Base-by-base conservation (phyloP, 2,888 invertebrate genomes). In the Microchrysa polita region DNA sequence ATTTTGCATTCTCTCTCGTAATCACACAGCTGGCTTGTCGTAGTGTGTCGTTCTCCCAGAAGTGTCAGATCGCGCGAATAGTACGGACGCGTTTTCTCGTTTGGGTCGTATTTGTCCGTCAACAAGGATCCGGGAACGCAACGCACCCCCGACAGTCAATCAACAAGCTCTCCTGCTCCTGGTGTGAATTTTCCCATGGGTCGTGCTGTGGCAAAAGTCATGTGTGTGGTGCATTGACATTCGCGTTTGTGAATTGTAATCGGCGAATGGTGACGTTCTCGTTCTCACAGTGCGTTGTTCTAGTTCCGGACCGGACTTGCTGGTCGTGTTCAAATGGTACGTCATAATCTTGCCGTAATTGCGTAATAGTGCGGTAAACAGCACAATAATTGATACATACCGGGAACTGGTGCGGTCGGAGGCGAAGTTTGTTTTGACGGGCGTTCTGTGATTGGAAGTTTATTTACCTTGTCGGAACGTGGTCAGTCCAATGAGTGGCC, bases 361-460 rank as follows among this genome's bases (percentile, higher is more conserved):
- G 65, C 65, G 65, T 65, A 65, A 65, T 44, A 44, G 22, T 34
- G 12, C 20, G 12, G 22, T 12, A 12, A n/a, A 2, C 12, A 65
- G 42, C 44, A 48, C 18, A 10, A 60, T 42, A 5, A 61, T 34
- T 34, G 27, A 34, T 34, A n/a, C 7, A 7, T 34, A 34, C 4
- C 27, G 27, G 27, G 27, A 34, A 5, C 27, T 7, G 27, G 61
- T 34, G 61, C 34, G n/a, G 65, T 42, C 16, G 22, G 5, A 22
- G n/a, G 16, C n/a, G 65, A 48, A 40, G 65, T 65, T 65, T 65
- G 65, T 65, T 65, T 65, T 65, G 65, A 65, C 65, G 65, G 65
- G 61, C 16, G 61, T 65, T 48, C 14, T 7, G 61, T 48, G 65
- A 48, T 48, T 48, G 10, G 40, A 16, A 61, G 65, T 65, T 65